phyloP scores from a whole-genome alignment of 1,140 invertebrate genomes.

The Ganaspis sp. region DNA sequence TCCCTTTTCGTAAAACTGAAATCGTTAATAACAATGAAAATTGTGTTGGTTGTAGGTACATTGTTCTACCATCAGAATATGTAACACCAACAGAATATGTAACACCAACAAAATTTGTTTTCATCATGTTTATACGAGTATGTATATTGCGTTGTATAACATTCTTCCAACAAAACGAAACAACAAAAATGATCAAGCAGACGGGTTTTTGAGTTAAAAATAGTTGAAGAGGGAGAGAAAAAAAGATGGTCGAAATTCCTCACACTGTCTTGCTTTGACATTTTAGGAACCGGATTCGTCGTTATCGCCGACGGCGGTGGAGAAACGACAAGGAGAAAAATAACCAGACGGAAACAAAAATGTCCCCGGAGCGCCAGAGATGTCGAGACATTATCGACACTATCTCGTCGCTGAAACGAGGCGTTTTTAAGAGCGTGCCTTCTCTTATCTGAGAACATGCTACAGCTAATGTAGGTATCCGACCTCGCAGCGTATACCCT shows the following conservation, averaged over 20 bases:
- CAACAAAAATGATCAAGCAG: background rate
- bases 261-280: background rate
- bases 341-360: background rate
- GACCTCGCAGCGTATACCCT: constrained; percentile 29
- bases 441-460: constrained; percentile 63
- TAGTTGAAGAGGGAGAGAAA: background rate
- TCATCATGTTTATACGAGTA: no score
- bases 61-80: no score
- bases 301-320: background rate
- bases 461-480: constrained; percentile 62
- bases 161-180: no score
- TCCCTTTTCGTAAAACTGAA: no score
- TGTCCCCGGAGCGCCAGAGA: background rate
- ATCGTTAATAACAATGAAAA: background rate
- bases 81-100: no score
- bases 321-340: constrained; percentile 2
- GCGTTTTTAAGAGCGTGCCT: constrained; percentile 59
- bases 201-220: background rate
- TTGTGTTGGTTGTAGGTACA: no score
- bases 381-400: constrained; percentile 12
- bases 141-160: no score
- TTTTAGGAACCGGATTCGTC: constrained; percentile 5
- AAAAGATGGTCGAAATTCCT: background rate
- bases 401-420: constrained; percentile 37
- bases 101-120: no score